Evolutionary conservation across 2,888 invertebrate species (phyloP).

Genomic region (Coenonympha glycerion): DNA sequence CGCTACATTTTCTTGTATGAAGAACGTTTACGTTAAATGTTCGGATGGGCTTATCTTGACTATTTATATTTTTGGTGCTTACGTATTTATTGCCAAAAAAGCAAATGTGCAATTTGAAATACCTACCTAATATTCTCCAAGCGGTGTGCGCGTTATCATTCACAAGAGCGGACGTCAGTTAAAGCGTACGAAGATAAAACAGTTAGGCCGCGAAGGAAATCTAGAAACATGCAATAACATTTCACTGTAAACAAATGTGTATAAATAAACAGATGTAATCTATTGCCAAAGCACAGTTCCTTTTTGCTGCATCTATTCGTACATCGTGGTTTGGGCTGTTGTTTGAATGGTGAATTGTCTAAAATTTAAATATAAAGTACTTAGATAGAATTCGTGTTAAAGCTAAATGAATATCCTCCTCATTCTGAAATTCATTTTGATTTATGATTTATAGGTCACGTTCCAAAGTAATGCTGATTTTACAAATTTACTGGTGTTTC

Average conservation of each 20-base stretch:
- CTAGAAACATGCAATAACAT: constrained; percentile 27
- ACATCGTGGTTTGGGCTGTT: neutral
- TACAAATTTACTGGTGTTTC: no score
- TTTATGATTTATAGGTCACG: no score
- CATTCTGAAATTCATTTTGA: no score
- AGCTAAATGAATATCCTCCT: no score
- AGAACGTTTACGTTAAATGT: no score
- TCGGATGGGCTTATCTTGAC: no score
- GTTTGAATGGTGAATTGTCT: constrained; percentile 1
- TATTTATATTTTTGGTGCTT: no score
- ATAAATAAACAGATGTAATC: constrained; percentile 24
- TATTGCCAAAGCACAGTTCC: constrained; percentile 4
- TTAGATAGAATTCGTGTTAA: neutral
- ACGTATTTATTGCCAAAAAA: no score
- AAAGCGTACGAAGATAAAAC: constrained; percentile 49
- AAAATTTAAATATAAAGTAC: neutral
- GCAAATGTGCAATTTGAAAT: neutral
- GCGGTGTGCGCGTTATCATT: constrained; percentile 57
- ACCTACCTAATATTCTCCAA: neutral
- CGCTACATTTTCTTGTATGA: no score
- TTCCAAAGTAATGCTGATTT: no score
- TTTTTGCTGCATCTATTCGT: constrained; percentile 31
- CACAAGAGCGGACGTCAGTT: constrained; percentile 53
- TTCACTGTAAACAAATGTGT: constrained; percentile 20
- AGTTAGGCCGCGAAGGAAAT: constrained; percentile 34